Percentiles rank a stretch among this genome's conserved stretches.
phyloP scores from a whole-genome alignment of 2,797 vertebrate genomes.

The Helarctos malayanus region DNA sequence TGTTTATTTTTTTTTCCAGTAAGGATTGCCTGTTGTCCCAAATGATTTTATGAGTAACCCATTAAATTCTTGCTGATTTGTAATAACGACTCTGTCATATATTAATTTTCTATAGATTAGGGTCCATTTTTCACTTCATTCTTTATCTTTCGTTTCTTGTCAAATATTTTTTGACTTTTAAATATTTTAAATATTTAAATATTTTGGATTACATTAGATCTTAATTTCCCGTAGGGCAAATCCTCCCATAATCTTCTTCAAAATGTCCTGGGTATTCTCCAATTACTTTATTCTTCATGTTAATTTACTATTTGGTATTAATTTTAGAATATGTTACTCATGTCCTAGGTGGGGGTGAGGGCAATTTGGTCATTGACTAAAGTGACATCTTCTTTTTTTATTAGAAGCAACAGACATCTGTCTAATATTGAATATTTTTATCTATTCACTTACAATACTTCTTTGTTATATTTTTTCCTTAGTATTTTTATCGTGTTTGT shows the following conservation, averaged over 20 bases:
- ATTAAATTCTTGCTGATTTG: neutral
- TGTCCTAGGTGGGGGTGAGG: neutral
- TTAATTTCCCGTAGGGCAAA: neutral
- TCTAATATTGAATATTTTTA: neutral
- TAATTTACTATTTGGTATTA: neutral
- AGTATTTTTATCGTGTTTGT: neutral
- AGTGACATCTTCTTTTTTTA: neutral
- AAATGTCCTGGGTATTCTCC: neutral
- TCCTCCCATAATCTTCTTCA: neutral
- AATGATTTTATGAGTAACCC: neutral
- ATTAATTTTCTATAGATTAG: neutral
- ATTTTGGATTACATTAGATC: neutral
- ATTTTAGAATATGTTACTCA: neutral
- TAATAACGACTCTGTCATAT: neutral
- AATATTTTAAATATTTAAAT: neutral
- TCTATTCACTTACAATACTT: neutral
- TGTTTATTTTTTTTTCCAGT: neutral
- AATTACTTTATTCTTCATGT: neutral
- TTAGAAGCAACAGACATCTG: neutral
- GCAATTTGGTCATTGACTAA: neutral
- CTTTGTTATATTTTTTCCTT: neutral
- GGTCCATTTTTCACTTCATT: neutral
- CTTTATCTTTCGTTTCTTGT: neutral
- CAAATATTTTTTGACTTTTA: neutral
- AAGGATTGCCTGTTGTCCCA: neutral